Base-by-base conservation (phyloP, 1,140 invertebrate genomes). In the Saccostrea echinata region DNA sequence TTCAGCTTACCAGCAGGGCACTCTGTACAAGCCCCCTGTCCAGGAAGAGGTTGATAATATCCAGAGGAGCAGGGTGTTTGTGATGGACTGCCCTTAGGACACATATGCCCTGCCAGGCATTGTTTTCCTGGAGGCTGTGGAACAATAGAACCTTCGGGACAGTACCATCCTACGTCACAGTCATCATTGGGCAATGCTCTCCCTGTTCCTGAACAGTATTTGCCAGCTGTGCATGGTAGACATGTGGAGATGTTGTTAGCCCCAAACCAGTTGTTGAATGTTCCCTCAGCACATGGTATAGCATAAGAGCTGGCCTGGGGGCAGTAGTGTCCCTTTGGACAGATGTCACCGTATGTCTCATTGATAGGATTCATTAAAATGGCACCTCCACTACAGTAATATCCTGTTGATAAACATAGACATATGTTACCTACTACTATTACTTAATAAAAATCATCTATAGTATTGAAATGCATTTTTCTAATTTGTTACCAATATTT, bases 311-410 rank as follows among this genome's bases (percentile, higher is more conserved):
- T 94, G 4, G 90, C 93, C 33, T 87, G 82, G 57, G 92, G 93
- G 85, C 94, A 94, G 85, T 94, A 94, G 86, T 94, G 92, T 52
- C 94, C 94, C 83, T 93, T 92, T 0, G 94, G 94, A 90, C 94
- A 94, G 57, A 93, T 90, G 85, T 93, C 93, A 27, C 93, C 93
- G 87, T 91, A 93, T 11, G 91, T 92, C 64, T 93, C 92, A 89
- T 93, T 93, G 18, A 93, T 92, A 18, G 93, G 93, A 82, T 93
- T 93, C 18, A 87, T 88, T 51, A 94, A 86, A 12, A 91, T 93
- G 21, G 93, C 90, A 76, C 90, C 90, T 52, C 91, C 91, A 84
- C 86, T 93, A 57, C 94, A 94, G 88, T 92, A 94, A 64, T 93
- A 93, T 16, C 93, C 93, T 84, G 13, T 33, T 21, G 13, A 16